Base-by-base conservation (phyloP, 2,797 vertebrate genomes). In the Thalassophryne amazonica region DNA sequence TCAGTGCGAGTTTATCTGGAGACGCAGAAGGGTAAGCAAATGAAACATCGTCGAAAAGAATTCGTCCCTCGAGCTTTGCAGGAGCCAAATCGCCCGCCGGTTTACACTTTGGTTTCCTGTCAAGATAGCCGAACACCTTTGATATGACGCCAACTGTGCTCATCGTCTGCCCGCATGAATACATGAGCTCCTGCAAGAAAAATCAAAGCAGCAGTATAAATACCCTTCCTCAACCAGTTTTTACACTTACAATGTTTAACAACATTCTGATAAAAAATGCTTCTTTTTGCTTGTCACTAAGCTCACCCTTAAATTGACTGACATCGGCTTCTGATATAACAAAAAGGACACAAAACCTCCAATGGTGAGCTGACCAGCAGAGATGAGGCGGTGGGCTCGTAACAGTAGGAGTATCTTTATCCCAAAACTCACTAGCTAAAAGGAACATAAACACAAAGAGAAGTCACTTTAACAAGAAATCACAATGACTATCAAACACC, bases 341-440 rank as follows among this genome's bases (percentile, higher is more conserved):
- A 96, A 58, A 37, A 97, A 96, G n/a, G 94, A 88, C n/a, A 97
- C 39, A 0, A 98, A 84, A 6, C 68, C 70, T 0, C 94, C 93
- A 1, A 63, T 37, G 12, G 71, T 94, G 57, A 97, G 73, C 33
- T 72, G 76, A 0, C 90, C 86, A 0, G 79, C 69, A 0, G 19
- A 65, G 65, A 95, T 89, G 60, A 95, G 90, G 12, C 25, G 69
- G n/a, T 88, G 85, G 0, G 93, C 93, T 1, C 73, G 69, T 12
- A 66, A 46, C 54, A 98, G 72, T 84, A 94, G 88, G 1, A 90
- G 18, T 1, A 91, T 63, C 39, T 88, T 89, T 23, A 91, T 67
- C 7, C 52, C 64, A 19, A 88, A 18, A 21, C 53, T 76, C 54
- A 90, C 51, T 45, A 87, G 2, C 91, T 92, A 24, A 4, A 60